Base-by-base conservation (phyloP, 2,888 invertebrate species). In the Cecidostiba fungosa region DNA sequence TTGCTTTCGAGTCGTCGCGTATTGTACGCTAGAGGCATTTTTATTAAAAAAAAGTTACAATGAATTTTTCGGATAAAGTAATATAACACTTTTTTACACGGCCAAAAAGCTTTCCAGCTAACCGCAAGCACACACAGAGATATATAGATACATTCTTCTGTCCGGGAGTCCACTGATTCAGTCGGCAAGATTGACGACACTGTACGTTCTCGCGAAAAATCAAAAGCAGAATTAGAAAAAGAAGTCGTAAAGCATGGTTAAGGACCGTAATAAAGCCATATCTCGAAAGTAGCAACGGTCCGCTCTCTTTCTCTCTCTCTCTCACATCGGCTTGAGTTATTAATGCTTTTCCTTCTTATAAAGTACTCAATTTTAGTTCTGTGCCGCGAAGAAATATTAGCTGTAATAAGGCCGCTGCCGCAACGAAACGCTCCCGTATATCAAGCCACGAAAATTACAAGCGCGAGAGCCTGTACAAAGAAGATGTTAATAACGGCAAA, bases 301-400 rank as follows among this genome's bases (percentile, higher is more conserved):
- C 86, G 89, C 88, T 83, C 80, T 86, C 43, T 14, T 59, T 16
- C 43, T 36, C 73, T 8, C 29, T 87, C 87, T 84, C 87, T 83
- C 85, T 54, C 87, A 86, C 87, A 88, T 84, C 82, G 87, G 87
- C 85, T 36, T 83, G 89, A 90, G 89, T 91, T 91, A 91, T 91
- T 90, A 90, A 91, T 90, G 89, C 89, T 88, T 85, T 78, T 84
- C 88, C 90, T 90, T 89, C 89, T 91, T 90, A 90, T 89, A 90
- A 91, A 91, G 90, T 89, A 89, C 90, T 90, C 90, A 90, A 91
- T 91, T 91, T 90, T 89, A 89, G 89, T 89, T 90, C 89, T 88
- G 88, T 88, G 87, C 88, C 66, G 85, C 83, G 87, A 88, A 89
- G 89, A 89, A 90, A 89, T 90, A 90, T 90, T 90, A 90, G 89